Conservation (phyloP, 2,113 vertebrate species). For the Coryphaenoides rupestris region DNA sequence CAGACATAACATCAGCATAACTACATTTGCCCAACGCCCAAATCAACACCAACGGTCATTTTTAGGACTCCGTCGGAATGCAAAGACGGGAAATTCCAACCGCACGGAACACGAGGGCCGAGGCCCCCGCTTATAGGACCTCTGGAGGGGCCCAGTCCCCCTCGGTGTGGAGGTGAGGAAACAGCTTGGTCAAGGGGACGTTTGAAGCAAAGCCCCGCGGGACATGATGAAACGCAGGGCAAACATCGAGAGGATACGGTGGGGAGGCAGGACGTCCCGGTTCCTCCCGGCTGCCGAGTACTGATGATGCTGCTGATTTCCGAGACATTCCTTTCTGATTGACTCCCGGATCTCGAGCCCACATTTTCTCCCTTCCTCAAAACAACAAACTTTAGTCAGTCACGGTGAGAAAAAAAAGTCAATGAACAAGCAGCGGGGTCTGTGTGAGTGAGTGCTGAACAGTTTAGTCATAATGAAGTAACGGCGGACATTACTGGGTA, state of each 20-base stretch:
- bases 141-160: too few relatives aligned
- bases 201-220: too few relatives aligned
- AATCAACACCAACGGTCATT: conserved; percentile 10
- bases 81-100: not conserved
- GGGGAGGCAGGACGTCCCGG: too few relatives aligned
- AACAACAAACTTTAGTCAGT: conserved; percentile 2
- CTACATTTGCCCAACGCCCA: conserved; percentile 37
- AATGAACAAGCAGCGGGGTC: conserved; percentile 12
- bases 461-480: not conserved
- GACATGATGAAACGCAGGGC: too few relatives aligned
- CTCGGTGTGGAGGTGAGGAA: too few relatives aligned
- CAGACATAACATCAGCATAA: conserved; percentile 55
- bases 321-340: not conserved
- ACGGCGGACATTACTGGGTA: not conserved
- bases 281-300: too few relatives aligned
- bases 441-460: conserved; percentile 19
- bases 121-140: too few relatives aligned
- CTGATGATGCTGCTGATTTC: too few relatives aligned
- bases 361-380: not conserved
- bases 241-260: too few relatives aligned
- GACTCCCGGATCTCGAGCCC: not conserved
- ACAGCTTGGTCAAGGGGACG: too few relatives aligned
- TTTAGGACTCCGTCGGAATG: conserved; percentile 3
- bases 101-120: conserved; percentile 2
- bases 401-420: conserved; percentile 2